Percentiles rank a stretch among this genome's conserved stretches.
Conservation (phyloP, 2,888 invertebrate species). For the Cylindroiulus punctatus region DNA sequence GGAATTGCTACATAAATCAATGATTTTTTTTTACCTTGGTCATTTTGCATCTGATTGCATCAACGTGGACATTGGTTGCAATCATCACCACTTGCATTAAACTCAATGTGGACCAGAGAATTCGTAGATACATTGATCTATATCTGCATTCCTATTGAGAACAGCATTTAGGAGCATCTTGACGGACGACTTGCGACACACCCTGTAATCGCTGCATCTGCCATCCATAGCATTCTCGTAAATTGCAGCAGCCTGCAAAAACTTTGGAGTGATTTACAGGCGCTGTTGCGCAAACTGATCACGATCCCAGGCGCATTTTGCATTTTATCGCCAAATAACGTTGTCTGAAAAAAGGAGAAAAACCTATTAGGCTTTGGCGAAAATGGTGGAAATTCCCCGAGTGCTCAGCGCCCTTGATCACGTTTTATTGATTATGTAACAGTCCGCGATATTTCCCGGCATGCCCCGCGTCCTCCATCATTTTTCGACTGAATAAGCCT, state of each 20-base stretch:
- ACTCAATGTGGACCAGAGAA: too few relatives aligned
- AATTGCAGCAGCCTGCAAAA: not conserved
- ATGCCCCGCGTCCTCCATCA: not conserved
- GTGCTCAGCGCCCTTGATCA: slow-evolving; percentile 43
- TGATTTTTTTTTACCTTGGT: too few relatives aligned
- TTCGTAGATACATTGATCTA: not conserved
- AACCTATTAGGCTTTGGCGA: not conserved
- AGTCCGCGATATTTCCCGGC: slow-evolving; percentile 1
- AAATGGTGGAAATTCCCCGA: not conserved
- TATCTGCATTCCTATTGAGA: too few relatives aligned
- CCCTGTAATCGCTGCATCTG: not conserved
- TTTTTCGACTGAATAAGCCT: slow-evolving; percentile 45
- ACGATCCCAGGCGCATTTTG: not conserved
- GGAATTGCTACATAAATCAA: too few relatives aligned
- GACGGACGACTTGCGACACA: not conserved
- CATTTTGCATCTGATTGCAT: too few relatives aligned
- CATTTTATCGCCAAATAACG: slow-evolving; percentile 35
- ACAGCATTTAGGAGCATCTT: too few relatives aligned
- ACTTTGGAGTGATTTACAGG: not conserved
- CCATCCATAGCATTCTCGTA: not conserved
- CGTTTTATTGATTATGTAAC: slow-evolving; percentile 44
- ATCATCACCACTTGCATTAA: too few relatives aligned
- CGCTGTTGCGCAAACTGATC: not conserved
- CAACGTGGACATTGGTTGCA: too few relatives aligned
- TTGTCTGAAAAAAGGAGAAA: not conserved